Percentiles rank a stretch among this genome's conserved stretches.
Conservation (phyloP, 2,888 invertebrate genomes). For the Slavum lentiscoides region DNA sequence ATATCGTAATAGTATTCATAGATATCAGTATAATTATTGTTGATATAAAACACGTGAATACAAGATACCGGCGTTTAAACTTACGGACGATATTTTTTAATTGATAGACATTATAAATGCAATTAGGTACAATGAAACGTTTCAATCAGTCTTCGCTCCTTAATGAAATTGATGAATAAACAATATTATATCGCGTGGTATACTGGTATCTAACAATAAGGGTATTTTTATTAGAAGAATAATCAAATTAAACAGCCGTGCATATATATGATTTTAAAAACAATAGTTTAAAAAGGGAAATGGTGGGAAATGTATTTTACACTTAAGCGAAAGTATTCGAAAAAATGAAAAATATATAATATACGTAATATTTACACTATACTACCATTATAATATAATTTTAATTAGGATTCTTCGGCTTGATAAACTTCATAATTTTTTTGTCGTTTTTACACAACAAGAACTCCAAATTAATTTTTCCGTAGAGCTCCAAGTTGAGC, state of each 20-base stretch:
- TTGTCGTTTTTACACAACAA: background rate
- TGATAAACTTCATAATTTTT: background rate
- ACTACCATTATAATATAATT: conserved; percentile 23
- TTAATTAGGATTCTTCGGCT: background rate
- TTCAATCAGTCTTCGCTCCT: conserved; percentile 46
- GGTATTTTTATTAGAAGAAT: background rate
- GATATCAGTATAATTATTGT: background rate
- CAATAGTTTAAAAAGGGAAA: background rate
- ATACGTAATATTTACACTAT: conserved; percentile 44
- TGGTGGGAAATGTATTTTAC: conserved; percentile 5
- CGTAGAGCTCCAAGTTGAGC: conserved; percentile 50
- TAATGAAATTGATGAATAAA: conserved; percentile 25
- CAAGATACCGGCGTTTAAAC: background rate
- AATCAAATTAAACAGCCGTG: conserved; percentile 5
- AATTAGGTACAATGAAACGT: conserved; percentile 40
- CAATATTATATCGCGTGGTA: background rate
- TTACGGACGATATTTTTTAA: conserved; percentile 3
- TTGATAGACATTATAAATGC: conserved; percentile 23
- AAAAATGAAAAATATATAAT: background rate
- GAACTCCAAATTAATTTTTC: conserved; percentile 24
- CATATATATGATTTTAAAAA: background rate
- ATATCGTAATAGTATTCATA: background rate
- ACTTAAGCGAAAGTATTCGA: conserved; percentile 33
- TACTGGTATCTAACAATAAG: conserved; percentile 5
- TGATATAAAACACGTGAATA: background rate